Evolutionary conservation across 35 echinoderm and acorn worm genomes (phyloP).

Genomic region (Apostichopus californicus): DNA sequence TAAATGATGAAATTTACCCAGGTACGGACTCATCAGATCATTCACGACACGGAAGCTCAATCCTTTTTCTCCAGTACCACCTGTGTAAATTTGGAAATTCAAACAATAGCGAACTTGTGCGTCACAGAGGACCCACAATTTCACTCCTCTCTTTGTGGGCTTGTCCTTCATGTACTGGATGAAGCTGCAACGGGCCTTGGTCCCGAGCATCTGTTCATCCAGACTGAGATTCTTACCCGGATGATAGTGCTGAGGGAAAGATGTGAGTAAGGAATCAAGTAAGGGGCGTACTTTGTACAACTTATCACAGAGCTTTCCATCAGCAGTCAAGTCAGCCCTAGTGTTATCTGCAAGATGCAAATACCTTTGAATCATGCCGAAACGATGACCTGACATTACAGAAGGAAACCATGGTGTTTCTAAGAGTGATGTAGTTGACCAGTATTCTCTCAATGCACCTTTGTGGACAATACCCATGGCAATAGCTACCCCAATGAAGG

Average conservation of each 20-base stretch:
- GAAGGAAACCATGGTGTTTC: background rate
- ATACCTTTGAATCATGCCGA: background rate
- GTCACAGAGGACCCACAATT: constrained; percentile 45
- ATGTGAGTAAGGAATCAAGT: constrained; percentile 33
- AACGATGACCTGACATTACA: constrained; percentile 2
- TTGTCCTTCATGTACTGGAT: constrained; percentile 57
- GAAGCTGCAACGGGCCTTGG: constrained; percentile 58
- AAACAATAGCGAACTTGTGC: constrained; percentile 28
- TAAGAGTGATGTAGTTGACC: background rate
- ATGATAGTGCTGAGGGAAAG: background rate
- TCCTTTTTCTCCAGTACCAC: constrained; percentile 47
- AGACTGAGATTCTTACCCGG: too few species aligned
- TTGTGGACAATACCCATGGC: background rate
- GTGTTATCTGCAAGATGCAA: constrained; percentile 10
- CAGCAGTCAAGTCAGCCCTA: background rate
- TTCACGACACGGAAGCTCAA: constrained; percentile 44
- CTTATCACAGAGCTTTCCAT: too few species aligned
- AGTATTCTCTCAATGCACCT: background rate
- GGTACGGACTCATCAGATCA: constrained; percentile 26
- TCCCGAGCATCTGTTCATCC: constrained; percentile 20
- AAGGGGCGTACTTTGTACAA: too few species aligned
- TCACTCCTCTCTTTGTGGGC: constrained; percentile 48
- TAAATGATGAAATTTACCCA: background rate
- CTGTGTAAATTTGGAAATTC: constrained; percentile 46
- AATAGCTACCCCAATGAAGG: background rate